Conservation (phyloP, 2,113 vertebrate genomes). For the Suricata suricatta region DNA sequence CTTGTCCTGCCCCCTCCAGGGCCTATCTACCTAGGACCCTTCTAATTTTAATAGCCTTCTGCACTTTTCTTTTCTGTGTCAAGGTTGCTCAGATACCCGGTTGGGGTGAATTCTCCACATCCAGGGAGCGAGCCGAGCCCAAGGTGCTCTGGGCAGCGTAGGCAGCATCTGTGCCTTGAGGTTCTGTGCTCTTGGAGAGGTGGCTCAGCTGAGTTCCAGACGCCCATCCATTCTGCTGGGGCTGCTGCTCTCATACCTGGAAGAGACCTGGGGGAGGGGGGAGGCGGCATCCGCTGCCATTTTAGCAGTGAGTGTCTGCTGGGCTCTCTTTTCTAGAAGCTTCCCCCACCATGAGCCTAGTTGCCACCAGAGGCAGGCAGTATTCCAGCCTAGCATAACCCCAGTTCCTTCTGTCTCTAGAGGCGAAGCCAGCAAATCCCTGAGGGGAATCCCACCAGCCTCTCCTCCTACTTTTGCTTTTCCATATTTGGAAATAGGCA, state of each 20-base stretch:
- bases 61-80: background rate
- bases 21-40: rapidly evolving
- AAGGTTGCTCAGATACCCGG: background rate
- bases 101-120: too few relatives aligned
- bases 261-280: background rate
- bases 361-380: too few relatives aligned
- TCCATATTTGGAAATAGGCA: background rate
- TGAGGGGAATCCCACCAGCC: background rate
- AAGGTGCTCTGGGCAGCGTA: background rate
- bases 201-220: background rate
- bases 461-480: background rate
- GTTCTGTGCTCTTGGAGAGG: background rate
- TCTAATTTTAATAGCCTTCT: background rate
- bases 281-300: too few relatives aligned
- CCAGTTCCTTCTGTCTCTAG: background rate
- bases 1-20: background rate
- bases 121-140: background rate
- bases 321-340: background rate
- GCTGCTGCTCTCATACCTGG: background rate
- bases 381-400: background rate
- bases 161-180: background rate
- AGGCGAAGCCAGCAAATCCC: background rate
- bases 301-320: background rate
- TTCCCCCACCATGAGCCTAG: rapidly evolving
- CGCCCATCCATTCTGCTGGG: rapidly evolving